phyloP scores from a whole-genome alignment of 1,140 invertebrate species.

The Saccostrea echinata region DNA sequence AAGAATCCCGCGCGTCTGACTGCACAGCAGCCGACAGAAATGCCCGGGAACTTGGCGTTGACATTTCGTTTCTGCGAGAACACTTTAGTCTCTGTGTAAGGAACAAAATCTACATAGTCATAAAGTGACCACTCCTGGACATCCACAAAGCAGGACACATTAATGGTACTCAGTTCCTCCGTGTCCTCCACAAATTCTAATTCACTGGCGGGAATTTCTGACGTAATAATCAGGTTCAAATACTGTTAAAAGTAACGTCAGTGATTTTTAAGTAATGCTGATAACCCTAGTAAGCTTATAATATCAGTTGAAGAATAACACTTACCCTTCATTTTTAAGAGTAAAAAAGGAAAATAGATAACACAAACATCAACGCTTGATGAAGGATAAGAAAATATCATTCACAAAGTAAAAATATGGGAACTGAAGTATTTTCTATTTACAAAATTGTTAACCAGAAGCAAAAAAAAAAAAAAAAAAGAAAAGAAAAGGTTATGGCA shows the following conservation, averaged over 20 bases:
- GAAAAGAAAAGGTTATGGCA: too few species aligned
- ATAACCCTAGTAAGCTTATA: too few species aligned
- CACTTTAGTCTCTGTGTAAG: constrained; percentile 60
- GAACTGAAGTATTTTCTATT: too few species aligned
- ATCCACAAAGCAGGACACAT: constrained; percentile 74
- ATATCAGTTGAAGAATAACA: too few species aligned
- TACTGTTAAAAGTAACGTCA: constrained; percentile 60
- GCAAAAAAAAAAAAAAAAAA: too few species aligned
- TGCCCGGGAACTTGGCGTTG: constrained; percentile 56
- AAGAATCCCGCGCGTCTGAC: constrained; percentile 63
- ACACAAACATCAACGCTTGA: too few species aligned
- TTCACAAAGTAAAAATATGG: too few species aligned
- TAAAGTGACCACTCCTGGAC: constrained; percentile 74
- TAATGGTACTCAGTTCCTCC: constrained; percentile 71
- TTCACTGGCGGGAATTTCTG: constrained; percentile 63
- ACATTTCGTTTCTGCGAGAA: constrained; percentile 57
- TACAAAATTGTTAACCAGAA: too few species aligned
- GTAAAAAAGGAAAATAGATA: too few species aligned
- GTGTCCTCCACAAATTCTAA: constrained; percentile 71
- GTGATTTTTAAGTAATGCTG: background rate
- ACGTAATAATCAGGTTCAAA: constrained; percentile 71
- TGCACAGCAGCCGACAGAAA: constrained; percentile 64
- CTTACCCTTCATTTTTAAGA: too few species aligned
- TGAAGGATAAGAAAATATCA: too few species aligned
- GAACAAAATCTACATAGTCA: constrained; percentile 65